Percentiles rank a stretch among this genome's conserved stretches.
These are phyloP conservation scores for Synchiropus splendidus DNA, from an alignment of 2,113 vertebrate genomes.

Conservation along the genomic window DNA sequence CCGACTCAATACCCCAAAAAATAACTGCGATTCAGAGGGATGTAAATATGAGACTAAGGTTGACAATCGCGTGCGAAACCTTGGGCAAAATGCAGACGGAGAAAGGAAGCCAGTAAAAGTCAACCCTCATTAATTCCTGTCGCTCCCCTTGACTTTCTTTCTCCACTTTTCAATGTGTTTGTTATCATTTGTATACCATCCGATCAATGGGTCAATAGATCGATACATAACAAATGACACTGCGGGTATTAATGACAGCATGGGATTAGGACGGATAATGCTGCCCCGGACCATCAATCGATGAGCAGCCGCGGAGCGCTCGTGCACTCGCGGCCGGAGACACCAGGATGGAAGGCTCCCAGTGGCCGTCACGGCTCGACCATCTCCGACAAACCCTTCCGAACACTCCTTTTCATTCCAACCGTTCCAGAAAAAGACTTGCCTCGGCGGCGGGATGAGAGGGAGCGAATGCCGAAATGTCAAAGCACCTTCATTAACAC, in stretches of 20 bases:
- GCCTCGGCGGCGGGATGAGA: constrained; percentile 49
- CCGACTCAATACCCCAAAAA: too few relatives aligned
- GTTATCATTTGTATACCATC: constrained; percentile 61
- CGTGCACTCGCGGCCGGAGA: neutral
- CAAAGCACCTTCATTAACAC: constrained; percentile 68
- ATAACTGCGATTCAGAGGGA: too few relatives aligned
- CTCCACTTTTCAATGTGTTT: constrained; percentile 40
- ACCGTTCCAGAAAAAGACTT: constrained; percentile 45
- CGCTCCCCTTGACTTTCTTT: constrained; percentile 41
- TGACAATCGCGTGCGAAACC: too few relatives aligned
- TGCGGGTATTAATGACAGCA: constrained; percentile 61
- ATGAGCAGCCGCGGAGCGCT: constrained; percentile 28
- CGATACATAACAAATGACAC: constrained; percentile 67
- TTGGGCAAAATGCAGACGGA: too few relatives aligned
- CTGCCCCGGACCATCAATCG: constrained; percentile 48
- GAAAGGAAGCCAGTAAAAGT: constrained; percentile 17
- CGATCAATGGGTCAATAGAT: constrained; percentile 63
- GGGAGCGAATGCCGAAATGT: constrained; percentile 56
- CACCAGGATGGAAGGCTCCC: constrained; percentile 9
- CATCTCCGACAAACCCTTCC: constrained; percentile 7
- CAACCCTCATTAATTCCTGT: constrained; percentile 44
- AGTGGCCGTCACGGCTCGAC: constrained; percentile 12
- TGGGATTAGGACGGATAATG: constrained; percentile 65
- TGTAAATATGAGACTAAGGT: too few relatives aligned
- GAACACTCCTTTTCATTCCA: constrained; percentile 41